phyloP scores from a whole-genome alignment of 92 coral and sea anemone genomes.

The Palythoa grandiflora region DNA sequence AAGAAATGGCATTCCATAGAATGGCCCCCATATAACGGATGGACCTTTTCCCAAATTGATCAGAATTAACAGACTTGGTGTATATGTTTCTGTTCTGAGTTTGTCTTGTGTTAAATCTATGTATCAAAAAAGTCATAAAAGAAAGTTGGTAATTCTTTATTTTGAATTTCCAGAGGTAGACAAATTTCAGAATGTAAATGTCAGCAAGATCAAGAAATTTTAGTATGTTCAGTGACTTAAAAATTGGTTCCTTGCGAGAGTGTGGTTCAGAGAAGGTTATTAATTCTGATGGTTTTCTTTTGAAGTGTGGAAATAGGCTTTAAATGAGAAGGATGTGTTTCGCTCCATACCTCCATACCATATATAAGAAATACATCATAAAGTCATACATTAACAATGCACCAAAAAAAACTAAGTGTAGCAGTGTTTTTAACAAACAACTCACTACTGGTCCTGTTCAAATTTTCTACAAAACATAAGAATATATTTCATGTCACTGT shows the following conservation, averaged over 20 bases:
- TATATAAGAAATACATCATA: background rate
- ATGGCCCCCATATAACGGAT: background rate
- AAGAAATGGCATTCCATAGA: too few relatives aligned
- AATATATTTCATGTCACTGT: too few relatives aligned
- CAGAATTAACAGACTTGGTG: background rate
- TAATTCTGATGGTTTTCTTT: background rate
- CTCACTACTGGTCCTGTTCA: too few relatives aligned
- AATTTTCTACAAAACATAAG: too few relatives aligned
- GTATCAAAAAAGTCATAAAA: constrained; percentile 8
- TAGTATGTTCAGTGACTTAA: background rate
- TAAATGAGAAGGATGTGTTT: constrained; percentile 13
- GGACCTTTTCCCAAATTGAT: background rate
- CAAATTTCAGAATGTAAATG: background rate
- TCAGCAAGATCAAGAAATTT: constrained; percentile 5
- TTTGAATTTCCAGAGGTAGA: background rate
- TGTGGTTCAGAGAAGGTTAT: constrained; percentile 7
- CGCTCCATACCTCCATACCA: constrained; percentile 32
- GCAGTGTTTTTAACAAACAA: too few relatives aligned
- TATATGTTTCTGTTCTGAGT: constrained; percentile 32
- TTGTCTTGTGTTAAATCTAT: constrained; percentile 29
- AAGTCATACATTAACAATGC: too few relatives aligned
- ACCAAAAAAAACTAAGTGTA: too few relatives aligned
- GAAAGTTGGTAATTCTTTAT: background rate
- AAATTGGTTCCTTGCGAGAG: constrained; percentile 7
- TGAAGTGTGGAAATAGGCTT: constrained; percentile 13